phyloP scores from a whole-genome alignment of 2,797 vertebrate genomes.

The Urosaurus nigricauda region DNA sequence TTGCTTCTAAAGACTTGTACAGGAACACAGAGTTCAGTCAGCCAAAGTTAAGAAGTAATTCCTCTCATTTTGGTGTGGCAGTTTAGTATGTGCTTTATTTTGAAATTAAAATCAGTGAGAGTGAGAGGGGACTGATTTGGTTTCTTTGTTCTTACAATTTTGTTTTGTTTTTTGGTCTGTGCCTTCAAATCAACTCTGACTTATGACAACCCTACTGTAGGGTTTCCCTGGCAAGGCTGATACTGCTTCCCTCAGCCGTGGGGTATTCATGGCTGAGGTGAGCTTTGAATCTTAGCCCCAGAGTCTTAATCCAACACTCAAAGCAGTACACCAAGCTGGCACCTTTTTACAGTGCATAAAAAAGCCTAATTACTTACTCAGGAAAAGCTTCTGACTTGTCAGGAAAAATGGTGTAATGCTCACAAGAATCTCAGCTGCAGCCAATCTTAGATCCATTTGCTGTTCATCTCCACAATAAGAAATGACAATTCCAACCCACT shows the following conservation, averaged over 20 bases:
- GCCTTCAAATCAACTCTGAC: no score
- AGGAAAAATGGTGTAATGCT: constrained; percentile 80
- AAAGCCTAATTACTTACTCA: constrained; percentile 83
- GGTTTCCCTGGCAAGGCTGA: no score
- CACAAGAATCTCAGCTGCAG: constrained; percentile 86
- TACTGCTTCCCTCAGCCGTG: no score
- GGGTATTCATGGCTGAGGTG: no score
- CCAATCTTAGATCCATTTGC: constrained; percentile 87
- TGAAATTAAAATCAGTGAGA: not conserved
- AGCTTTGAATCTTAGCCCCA: no score
- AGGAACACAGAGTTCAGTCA: not conserved
- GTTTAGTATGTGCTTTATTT: not conserved
- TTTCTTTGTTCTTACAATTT: not conserved
- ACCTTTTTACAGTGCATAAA: no score
- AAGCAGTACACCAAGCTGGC: no score
- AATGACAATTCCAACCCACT: constrained; percentile 86
- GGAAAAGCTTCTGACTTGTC: constrained; percentile 76
- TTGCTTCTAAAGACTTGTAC: not conserved
- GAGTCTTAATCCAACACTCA: no score
- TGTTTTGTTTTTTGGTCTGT: no score
- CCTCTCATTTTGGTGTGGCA: not conserved
- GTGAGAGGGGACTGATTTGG: not conserved
- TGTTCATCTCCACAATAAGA: constrained; percentile 87
- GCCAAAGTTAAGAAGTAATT: not conserved
- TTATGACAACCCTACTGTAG: no score